A percentile compares a stretch with the other conserved stretches of the same genome.
These are phyloP conservation scores for Lepidotrigona ventralis DNA, from an alignment of 1,140 invertebrate genomes.

Conservation along the genomic window DNA sequence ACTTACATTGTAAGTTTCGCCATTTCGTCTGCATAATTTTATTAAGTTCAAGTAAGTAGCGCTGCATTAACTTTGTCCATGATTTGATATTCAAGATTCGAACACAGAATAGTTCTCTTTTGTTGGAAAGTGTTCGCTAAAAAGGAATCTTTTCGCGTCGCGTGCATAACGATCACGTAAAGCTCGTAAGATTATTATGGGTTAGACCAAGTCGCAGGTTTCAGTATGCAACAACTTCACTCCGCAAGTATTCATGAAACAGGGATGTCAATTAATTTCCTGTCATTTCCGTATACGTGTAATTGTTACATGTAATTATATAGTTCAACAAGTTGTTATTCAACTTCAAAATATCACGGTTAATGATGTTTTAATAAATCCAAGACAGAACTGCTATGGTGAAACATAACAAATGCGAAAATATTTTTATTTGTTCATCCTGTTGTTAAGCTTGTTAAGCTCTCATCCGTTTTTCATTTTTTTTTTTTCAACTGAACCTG, in stretches of 20 bases:
- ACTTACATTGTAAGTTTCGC: no score
- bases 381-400: neutral
- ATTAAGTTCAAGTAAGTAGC: neutral
- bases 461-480: neutral
- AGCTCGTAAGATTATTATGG: neutral
- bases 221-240: neutral
- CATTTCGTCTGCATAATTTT: neutral
- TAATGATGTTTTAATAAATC: neutral
- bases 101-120: neutral
- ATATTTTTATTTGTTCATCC: neutral
- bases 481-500: neutral
- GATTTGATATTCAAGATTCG: slow-evolving; percentile 5
- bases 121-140: neutral
- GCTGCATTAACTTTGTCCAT: neutral
- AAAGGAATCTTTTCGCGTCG: neutral
- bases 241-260: neutral
- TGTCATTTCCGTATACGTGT: neutral
- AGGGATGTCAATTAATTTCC: neutral
- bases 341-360: neutral
- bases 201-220: neutral
- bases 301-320: neutral
- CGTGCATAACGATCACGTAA: neutral
- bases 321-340: neutral
- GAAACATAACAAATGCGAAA: neutral
- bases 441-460: neutral